Evolutionary conservation across 2,797 vertebrate genomes (phyloP).

Genomic region (Cyprinella venusta): DNA sequence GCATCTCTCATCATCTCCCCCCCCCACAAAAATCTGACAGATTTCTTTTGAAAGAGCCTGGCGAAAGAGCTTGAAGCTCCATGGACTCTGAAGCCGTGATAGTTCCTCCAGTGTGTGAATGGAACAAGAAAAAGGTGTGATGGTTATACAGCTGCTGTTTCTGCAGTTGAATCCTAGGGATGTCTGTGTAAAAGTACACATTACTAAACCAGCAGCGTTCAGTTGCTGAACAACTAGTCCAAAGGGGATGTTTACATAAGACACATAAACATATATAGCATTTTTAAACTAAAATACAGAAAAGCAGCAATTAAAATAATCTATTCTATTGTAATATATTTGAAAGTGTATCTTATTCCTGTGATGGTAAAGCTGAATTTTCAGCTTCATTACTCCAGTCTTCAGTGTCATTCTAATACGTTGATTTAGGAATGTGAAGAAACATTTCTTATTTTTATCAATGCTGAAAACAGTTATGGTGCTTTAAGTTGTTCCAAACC

Average conservation of each 20-base stretch:
- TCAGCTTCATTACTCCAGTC: no score
- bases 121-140: constrained; percentile 26
- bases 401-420: no score
- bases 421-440: no score
- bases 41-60: constrained; percentile 35
- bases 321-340: not conserved
- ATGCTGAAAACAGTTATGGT: no score
- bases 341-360: not conserved
- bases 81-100: constrained; percentile 1
- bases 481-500: no score
- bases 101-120: constrained; percentile 24
- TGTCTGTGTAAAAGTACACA: not conserved
- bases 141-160: not conserved
- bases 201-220: not conserved
- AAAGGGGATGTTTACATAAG: not conserved
- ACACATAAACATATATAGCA: not conserved
- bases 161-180: not conserved
- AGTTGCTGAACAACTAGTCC: not conserved
- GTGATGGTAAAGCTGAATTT: not conserved
- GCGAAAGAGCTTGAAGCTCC: not conserved
- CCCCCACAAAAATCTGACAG: not conserved
- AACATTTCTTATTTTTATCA: no score
- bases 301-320: no score
- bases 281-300: no score
- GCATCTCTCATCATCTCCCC: not conserved